phyloP scores from a whole-genome alignment of 35 echinoderm and acorn worm genomes.

The Heliocidaris tuberculata region DNA sequence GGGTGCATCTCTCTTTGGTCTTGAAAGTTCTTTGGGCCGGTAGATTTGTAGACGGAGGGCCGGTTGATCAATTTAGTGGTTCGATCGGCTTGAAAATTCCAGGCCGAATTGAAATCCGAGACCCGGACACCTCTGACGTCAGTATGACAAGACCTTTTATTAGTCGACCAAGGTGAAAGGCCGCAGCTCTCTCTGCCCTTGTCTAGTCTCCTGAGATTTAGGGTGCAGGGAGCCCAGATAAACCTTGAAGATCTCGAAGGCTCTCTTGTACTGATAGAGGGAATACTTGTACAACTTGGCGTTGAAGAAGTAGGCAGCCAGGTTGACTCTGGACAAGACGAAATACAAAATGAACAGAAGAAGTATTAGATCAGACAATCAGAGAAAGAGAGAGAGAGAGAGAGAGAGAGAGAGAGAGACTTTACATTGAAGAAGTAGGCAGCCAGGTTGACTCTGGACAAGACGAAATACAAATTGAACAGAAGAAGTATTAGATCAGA shows the following conservation, averaged over 20 bases:
- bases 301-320: slow-evolving; percentile 69
- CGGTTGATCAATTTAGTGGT: too few relatives aligned
- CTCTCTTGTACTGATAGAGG: slow-evolving; percentile 68
- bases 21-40: too few relatives aligned
- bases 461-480: not conserved
- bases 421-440: not conserved
- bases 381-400: not conserved
- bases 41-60: too few relatives aligned
- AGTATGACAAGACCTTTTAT: too few relatives aligned
- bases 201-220: slow-evolving; percentile 24
- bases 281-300: slow-evolving; percentile 65
- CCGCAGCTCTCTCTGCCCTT: slow-evolving; percentile 37
- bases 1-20: too few relatives aligned
- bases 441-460: slow-evolving; percentile 73
- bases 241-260: slow-evolving; percentile 56
- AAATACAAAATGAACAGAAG: not conserved
- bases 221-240: slow-evolving; percentile 63
- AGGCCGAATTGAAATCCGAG: too few relatives aligned
- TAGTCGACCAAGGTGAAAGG: not conserved
- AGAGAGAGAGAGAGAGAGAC: too few relatives aligned
- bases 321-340: slow-evolving; percentile 59
- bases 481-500: not conserved
- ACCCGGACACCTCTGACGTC: too few relatives aligned
- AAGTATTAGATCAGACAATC: not conserved
- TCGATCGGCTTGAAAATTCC: too few relatives aligned